phyloP scores from a whole-genome alignment of 2,113 vertebrate species.

The Pimephales promelas region DNA sequence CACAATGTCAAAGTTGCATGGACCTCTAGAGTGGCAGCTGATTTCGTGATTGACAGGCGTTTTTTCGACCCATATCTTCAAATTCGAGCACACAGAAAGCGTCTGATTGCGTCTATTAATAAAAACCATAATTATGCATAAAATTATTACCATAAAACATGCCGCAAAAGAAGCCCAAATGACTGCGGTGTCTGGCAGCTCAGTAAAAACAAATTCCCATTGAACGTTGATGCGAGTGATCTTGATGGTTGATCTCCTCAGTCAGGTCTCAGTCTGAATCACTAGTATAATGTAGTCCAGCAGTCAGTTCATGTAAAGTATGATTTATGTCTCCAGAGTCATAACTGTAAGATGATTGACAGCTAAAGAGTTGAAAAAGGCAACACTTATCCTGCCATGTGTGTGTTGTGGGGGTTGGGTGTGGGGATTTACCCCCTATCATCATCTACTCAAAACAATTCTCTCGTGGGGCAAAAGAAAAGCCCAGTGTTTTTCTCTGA shows the following conservation, averaged over 20 bases:
- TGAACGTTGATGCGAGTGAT: conserved; percentile 38
- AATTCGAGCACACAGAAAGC: conserved; percentile 3
- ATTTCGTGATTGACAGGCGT: conserved; percentile 17
- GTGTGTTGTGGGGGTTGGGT: neutral
- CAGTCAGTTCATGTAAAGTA: conserved; percentile 27
- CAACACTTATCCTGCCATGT: conserved; percentile 17
- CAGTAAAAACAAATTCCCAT: conserved; percentile 10
- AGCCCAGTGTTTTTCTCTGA: conserved; percentile 34
- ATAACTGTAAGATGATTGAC: conserved; percentile 42
- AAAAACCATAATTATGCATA: conserved; percentile 45
- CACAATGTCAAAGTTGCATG: conserved; percentile 17
- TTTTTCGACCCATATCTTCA: neutral
- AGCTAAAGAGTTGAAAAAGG: conserved; percentile 41
- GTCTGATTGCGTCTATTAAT: conserved; percentile 29
- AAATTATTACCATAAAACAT: conserved; percentile 49
- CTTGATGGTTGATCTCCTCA: conserved; percentile 37
- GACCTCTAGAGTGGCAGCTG: conserved; percentile 22
- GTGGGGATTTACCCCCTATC: conserved; percentile 14
- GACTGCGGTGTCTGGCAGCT: conserved; percentile 28
- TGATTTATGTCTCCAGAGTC: conserved; percentile 27
- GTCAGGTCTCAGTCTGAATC: conserved; percentile 13
- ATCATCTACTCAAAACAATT: conserved; percentile 12
- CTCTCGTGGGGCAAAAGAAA: conserved; percentile 51
- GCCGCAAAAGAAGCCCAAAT: conserved; percentile 25
- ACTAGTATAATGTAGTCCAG: conserved; percentile 36